A percentile compares a stretch with the other conserved stretches of the same genome.
Evolutionary conservation across 2,888 invertebrate genomes (phyloP).

Genomic region (Lissocephala sabroskyi): DNA sequence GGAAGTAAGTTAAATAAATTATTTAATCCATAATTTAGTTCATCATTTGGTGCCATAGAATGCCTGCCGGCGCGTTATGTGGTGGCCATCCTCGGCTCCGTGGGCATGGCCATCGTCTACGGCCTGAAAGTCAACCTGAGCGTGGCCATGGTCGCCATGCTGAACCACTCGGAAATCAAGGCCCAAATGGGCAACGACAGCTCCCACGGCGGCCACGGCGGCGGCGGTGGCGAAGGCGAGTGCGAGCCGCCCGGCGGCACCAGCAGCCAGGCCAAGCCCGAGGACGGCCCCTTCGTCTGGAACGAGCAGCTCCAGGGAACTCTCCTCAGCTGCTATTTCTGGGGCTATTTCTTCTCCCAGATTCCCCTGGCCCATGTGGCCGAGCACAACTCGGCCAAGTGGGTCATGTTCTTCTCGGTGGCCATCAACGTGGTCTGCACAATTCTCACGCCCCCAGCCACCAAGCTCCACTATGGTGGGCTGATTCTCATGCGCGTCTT

Average conservation of each 20-base stretch:
- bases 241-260: no score
- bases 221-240: constrained; percentile 20
- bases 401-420: constrained; percentile 88
- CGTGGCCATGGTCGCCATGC: constrained; percentile 87
- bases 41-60: no score
- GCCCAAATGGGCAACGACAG: no score
- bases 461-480: constrained; percentile 78
- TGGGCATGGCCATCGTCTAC: constrained; percentile 86
- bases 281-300: constrained; percentile 87
- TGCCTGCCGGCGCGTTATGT: constrained; percentile 79
- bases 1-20: no score
- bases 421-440: constrained; percentile 84
- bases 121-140: constrained; percentile 89
- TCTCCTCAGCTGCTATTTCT: constrained; percentile 87
- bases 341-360: constrained; percentile 88
- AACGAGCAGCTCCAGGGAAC: constrained; percentile 81
- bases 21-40: no score
- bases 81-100: constrained; percentile 81
- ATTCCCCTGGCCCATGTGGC: constrained; percentile 81
- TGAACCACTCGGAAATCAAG: constrained; percentile 78
- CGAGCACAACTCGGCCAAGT: constrained; percentile 88
- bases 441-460: constrained; percentile 82
- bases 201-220: neutral
- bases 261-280: no score
- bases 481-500: constrained; percentile 81